Evolutionary conservation across 2,797 vertebrate species (phyloP).

Genomic region (Rhinichthys osculus): DNA sequence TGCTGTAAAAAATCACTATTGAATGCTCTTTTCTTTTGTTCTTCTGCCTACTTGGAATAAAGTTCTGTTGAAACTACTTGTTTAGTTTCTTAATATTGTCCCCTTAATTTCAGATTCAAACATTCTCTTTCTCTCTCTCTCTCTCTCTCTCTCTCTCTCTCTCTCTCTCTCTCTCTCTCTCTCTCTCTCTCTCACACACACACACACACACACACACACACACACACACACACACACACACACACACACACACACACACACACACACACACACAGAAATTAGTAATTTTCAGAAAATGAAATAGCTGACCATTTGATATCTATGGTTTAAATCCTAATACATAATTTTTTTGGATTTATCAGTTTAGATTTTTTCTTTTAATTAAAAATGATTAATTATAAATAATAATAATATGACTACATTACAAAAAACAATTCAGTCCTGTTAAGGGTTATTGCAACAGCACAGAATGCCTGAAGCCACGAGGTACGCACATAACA

Average conservation of each 20-base stretch:
- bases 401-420: background rate
- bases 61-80: conserved; percentile 1
- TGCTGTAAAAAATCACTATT: conserved; percentile 40
- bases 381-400: background rate
- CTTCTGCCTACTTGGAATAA: background rate
- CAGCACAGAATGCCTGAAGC: conserved; percentile 42
- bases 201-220: too few species aligned
- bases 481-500: conserved; percentile 48
- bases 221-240: background rate
- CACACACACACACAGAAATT: too few species aligned
- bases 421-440: conserved; percentile 30
- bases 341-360: background rate
- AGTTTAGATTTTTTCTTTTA: background rate
- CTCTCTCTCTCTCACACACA: too few species aligned
- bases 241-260: background rate
- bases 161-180: too few species aligned
- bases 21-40: conserved; percentile 14
- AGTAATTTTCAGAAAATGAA: background rate
- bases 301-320: background rate
- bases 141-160: too few species aligned
- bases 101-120: background rate
- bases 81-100: conserved; percentile 14
- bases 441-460: conserved; percentile 22
- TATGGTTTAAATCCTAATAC: background rate
- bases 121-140: background rate